These are phyloP conservation scores for Scartelaos histophorus DNA, from an alignment of 2,113 vertebrate species.

Conservation along the genomic window DNA sequence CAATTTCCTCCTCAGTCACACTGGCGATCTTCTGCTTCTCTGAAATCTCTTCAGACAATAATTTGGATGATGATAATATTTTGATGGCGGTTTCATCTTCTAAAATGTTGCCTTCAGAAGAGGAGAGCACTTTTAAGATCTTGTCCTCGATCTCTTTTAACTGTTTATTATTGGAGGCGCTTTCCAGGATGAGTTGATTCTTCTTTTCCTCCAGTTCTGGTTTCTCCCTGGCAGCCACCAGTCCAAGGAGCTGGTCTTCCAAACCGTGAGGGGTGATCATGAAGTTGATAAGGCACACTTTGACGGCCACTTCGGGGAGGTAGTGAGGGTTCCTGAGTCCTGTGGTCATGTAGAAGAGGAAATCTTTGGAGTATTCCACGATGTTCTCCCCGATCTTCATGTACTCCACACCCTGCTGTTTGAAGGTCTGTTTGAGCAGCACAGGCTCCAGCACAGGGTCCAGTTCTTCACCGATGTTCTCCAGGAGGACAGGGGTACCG, in stretches of 20 bases:
- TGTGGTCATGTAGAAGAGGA: conserved; percentile 89
- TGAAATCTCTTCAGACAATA: conserved; percentile 86
- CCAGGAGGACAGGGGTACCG: conserved; percentile 85
- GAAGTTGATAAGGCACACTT: conserved; percentile 82
- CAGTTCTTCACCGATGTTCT: conserved; percentile 88
- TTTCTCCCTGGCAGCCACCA: conserved; percentile 87
- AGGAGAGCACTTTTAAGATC: conserved; percentile 89
- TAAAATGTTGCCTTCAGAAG: conserved; percentile 91
- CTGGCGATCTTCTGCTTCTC: conserved; percentile 89
- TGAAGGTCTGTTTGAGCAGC: conserved; percentile 88
- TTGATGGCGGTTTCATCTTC: conserved; percentile 89
- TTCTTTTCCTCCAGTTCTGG: conserved; percentile 92
- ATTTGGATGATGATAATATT: conserved; percentile 88
- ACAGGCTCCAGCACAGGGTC: conserved; percentile 88
- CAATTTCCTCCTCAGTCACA: conserved; percentile 86
- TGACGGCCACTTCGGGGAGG: conserved; percentile 86
- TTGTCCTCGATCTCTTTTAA: conserved; percentile 92
- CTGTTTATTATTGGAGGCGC: conserved; percentile 90
- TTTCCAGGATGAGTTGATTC: conserved; percentile 87
- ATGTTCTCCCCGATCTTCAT: conserved; percentile 86
- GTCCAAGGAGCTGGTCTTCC: conserved; percentile 90
- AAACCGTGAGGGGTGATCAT: conserved; percentile 91
- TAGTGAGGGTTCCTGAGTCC: conserved; percentile 89
- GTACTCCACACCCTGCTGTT: conserved; percentile 82
- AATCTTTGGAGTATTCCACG: conserved; percentile 84